A percentile compares a stretch with the other conserved stretches of the same genome.
Conservation (phyloP, 2,797 vertebrate genomes). For the Luscinia luscinia region DNA sequence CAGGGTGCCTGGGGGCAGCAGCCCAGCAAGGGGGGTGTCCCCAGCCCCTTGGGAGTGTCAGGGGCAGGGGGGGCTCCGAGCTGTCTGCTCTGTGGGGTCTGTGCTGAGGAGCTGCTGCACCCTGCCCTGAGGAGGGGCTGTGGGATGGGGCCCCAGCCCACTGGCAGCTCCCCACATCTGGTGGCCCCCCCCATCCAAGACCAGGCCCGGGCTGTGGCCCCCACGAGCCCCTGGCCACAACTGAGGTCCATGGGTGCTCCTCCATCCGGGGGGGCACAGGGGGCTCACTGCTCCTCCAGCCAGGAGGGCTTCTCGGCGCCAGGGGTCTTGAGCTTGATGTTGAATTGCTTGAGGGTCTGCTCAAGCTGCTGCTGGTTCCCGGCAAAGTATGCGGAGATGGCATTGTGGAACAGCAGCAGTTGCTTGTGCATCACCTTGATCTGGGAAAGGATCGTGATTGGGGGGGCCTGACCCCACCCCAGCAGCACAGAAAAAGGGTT, state of each 20-base stretch:
- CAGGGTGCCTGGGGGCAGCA: neutral
- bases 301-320: slow-evolving; percentile 95
- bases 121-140: neutral
- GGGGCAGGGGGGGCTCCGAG: neutral
- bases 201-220: neutral
- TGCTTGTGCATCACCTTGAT: slow-evolving; percentile 99
- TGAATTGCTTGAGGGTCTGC: slow-evolving; percentile 97
- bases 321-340: slow-evolving; percentile 90
- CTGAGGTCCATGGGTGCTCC: slow-evolving; percentile 16
- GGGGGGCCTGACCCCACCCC: neutral
- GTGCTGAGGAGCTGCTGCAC: neutral
- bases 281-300: slow-evolving; percentile 94
- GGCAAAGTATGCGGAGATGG: slow-evolving; percentile 96
- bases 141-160: neutral
- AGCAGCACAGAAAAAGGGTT: neutral
- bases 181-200: neutral
- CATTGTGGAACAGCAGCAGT: slow-evolving; percentile 97
- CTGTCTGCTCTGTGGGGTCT: neutral
- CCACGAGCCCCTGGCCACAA: neutral
- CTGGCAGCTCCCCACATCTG: neutral
- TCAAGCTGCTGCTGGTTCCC: slow-evolving; percentile 99
- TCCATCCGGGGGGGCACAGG: neutral
- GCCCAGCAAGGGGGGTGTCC: neutral
- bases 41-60: neutral
- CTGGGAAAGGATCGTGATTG: slow-evolving; percentile 9